Evolutionary conservation across 1,140 invertebrate species (phyloP).

Genomic region (Belonocnema kinseyi): DNA sequence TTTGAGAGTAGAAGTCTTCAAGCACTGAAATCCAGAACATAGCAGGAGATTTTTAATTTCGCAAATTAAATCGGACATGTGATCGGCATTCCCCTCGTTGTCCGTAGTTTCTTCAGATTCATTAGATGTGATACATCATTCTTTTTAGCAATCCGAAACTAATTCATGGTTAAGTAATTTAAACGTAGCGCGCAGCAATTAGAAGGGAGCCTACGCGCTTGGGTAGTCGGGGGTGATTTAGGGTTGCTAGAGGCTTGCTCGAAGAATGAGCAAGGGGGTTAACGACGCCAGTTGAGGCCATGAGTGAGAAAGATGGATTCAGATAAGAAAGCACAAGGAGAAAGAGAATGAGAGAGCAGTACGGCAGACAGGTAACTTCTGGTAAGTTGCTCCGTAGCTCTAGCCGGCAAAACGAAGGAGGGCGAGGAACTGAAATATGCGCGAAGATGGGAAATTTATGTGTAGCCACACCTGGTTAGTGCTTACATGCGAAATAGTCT

Average conservation of each 20-base stretch:
- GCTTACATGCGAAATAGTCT: constrained; percentile 73
- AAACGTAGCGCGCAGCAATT: constrained; percentile 72
- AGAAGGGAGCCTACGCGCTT: constrained; percentile 64
- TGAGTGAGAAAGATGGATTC: constrained; percentile 44
- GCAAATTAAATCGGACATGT: not conserved
- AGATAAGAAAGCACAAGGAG: constrained; percentile 37
- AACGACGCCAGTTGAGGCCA: constrained; percentile 47
- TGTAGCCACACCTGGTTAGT: constrained; percentile 75
- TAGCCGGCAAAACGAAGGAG: constrained; percentile 61
- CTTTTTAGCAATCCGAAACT: constrained; percentile 73
- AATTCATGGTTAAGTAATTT: constrained; percentile 73
- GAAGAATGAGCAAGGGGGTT: constrained; percentile 64
- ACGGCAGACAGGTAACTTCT: constrained; percentile 68
- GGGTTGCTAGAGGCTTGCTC: constrained; percentile 61
- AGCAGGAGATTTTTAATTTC: not conserved
- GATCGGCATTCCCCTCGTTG: not conserved
- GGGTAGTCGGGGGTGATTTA: constrained; percentile 69
- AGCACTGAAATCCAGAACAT: too few relatives aligned
- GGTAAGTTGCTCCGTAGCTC: constrained; percentile 67
- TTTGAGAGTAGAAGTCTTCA: too few relatives aligned
- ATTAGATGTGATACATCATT: constrained; percentile 63
- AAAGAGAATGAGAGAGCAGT: constrained; percentile 50
- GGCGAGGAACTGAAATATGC: constrained; percentile 71
- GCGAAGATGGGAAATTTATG: constrained; percentile 74
- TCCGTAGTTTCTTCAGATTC: constrained; percentile 51